Percentiles rank a stretch among this genome's conserved stretches.
These are phyloP conservation scores for Orchesella cincta DNA, from an alignment of 1,140 invertebrate genomes.

Conservation along the genomic window DNA sequence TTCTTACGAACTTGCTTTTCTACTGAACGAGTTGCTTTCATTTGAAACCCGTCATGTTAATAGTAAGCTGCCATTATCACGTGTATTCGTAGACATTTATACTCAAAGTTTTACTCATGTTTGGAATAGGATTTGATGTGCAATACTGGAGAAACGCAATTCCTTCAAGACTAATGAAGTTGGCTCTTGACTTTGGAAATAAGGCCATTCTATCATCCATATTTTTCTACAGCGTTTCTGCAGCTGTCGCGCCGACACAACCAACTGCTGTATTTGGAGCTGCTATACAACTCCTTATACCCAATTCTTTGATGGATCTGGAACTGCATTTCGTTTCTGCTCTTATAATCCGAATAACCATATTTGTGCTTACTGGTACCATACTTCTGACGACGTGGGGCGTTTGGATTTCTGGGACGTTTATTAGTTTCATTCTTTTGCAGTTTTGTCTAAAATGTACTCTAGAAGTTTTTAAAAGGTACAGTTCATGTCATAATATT, in stretches of 20 bases:
- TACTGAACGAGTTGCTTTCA: neutral
- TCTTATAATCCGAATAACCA: neutral
- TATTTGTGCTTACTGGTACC: neutral
- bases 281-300: neutral
- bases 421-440: neutral
- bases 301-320: neutral
- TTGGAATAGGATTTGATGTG: no score
- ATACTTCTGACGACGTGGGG: no score
- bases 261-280: neutral
- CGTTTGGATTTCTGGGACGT: no score
- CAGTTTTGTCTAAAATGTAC: neutral
- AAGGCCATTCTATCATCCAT: neutral
- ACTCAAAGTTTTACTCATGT: no score
- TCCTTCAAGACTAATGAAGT: neutral
- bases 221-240: neutral
- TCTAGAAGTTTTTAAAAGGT: neutral
- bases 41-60: neutral
- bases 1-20: neutral
- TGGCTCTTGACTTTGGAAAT: neutral
- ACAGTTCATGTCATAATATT: neutral
- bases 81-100: neutral
- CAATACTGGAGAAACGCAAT: neutral
- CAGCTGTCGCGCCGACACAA: neutral
- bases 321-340: neutral
- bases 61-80: neutral